These are phyloP conservation scores for Regulus satrapa DNA, from an alignment of 2,113 vertebrate genomes.

Conservation along the genomic window DNA sequence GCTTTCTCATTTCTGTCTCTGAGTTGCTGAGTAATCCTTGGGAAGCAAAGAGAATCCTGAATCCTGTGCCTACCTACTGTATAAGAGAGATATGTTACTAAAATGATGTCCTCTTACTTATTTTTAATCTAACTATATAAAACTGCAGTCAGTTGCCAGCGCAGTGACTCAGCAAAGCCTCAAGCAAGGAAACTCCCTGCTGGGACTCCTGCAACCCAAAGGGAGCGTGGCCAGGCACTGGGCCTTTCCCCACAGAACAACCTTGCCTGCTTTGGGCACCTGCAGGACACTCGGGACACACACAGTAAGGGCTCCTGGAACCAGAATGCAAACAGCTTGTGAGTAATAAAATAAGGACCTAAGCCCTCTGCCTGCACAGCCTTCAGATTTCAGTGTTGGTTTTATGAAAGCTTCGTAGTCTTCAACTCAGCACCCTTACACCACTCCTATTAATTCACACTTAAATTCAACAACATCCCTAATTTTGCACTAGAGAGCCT, in stretches of 20 bases:
- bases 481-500: background rate
- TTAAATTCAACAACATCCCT: background rate
- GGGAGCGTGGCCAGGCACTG: accelerated
- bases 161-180: background rate
- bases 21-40: background rate
- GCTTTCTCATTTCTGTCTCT: background rate
- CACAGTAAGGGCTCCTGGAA: background rate
- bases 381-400: background rate
- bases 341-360: background rate
- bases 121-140: background rate
- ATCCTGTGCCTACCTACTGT: background rate
- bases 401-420: background rate
- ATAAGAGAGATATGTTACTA: background rate
- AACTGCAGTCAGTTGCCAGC: background rate
- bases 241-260: background rate
- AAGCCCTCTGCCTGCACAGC: background rate
- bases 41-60: background rate
- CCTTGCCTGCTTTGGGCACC: background rate
- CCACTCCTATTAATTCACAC: background rate
- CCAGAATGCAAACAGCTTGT: background rate
- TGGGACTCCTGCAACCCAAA: background rate
- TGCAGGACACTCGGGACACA: background rate
- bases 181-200: background rate
- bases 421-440: background rate
- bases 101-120: background rate